A percentile compares a stretch with the other conserved stretches of the same genome.
phyloP scores from a whole-genome alignment of 2,113 vertebrate genomes.

The Ctenodactylus gundi region DNA sequence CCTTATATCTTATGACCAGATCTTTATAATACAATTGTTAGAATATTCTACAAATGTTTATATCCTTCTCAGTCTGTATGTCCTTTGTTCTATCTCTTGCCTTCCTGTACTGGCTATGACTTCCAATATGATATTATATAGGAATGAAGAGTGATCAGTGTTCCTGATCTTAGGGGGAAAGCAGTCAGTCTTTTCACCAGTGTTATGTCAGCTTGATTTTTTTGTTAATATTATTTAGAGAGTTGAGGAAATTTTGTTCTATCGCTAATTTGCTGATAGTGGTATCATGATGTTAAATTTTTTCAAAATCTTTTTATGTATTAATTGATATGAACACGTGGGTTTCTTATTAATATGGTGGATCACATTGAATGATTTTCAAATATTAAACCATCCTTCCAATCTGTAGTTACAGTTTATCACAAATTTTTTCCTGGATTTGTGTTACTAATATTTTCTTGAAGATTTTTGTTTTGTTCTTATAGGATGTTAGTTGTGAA shows the following conservation, averaged over 20 bases:
- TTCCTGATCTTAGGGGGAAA: background rate
- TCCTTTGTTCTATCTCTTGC: background rate
- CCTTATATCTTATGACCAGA: background rate
- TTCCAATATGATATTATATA: background rate
- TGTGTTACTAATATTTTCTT: background rate
- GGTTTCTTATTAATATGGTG: background rate
- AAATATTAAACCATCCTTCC: background rate
- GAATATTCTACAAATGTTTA: background rate
- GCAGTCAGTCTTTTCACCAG: background rate
- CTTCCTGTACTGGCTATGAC: background rate
- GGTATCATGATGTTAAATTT: background rate
- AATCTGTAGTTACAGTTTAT: background rate
- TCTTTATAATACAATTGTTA: background rate
- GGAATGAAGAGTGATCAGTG: no score
- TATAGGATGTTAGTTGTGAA: background rate
- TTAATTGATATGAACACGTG: background rate
- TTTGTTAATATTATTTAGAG: background rate
- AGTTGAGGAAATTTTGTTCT: background rate
- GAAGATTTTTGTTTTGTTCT: background rate
- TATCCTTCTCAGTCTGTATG: background rate
- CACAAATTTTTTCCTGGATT: background rate
- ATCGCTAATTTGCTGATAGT: background rate
- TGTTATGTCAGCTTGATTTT: background rate
- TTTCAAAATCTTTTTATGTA: background rate
- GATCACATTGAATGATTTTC: background rate